Conservation (phyloP, 1,140 invertebrate genomes). For the Saccostrea glomerata region DNA sequence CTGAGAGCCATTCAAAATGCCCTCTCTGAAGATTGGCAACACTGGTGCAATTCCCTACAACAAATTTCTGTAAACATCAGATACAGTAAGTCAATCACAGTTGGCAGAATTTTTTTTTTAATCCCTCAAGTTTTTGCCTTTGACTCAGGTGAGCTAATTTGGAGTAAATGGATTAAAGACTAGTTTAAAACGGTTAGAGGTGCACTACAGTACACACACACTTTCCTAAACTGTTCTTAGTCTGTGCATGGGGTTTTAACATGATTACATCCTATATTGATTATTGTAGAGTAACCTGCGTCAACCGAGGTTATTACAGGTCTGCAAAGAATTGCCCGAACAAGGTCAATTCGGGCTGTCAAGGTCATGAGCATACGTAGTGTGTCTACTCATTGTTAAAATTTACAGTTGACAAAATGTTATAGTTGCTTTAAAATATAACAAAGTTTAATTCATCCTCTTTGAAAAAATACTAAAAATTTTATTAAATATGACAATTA, state of each 20-base stretch:
- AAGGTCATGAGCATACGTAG: neutral
- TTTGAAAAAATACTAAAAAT: too few relatives aligned
- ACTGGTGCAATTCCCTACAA: conserved; percentile 93
- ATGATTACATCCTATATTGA: too few relatives aligned
- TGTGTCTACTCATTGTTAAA: neutral
- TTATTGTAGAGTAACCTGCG: neutral
- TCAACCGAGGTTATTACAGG: neutral
- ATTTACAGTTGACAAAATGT: neutral
- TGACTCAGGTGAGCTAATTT: too few relatives aligned
- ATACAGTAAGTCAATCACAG: too few relatives aligned
- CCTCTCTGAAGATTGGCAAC: conserved; percentile 96
- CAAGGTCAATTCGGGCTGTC: conserved; percentile 21
- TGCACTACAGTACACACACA: too few relatives aligned
- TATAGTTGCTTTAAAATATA: neutral
- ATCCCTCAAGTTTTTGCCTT: too few relatives aligned
- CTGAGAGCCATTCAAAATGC: conserved; percentile 94
- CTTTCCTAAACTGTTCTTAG: too few relatives aligned
- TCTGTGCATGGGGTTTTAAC: too few relatives aligned
- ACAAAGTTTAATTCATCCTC: too few relatives aligned
- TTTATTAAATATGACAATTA: neutral
- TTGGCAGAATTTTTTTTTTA: too few relatives aligned
- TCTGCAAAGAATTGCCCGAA: conserved; percentile 1
- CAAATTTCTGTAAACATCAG: neutral
- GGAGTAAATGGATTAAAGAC: too few relatives aligned
- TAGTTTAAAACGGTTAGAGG: too few relatives aligned